Conservation (phyloP, 2,797 vertebrate genomes). For the Mustela erminea region DNA sequence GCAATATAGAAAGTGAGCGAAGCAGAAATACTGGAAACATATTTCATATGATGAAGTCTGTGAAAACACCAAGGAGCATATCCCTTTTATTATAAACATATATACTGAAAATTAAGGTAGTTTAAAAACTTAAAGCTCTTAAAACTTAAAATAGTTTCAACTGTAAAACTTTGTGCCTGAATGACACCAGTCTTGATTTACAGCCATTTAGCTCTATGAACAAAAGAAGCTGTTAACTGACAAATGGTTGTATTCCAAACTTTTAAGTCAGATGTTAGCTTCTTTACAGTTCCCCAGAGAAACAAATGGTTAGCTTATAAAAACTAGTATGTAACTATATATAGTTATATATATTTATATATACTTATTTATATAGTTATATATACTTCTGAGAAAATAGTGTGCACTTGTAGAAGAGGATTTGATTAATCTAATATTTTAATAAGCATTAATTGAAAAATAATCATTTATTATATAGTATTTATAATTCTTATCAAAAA, state of each 20-base stretch:
- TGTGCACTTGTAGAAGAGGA: background rate
- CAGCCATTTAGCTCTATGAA: background rate
- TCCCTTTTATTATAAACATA: background rate
- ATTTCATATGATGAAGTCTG: background rate
- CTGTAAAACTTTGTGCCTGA: background rate
- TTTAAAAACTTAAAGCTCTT: background rate
- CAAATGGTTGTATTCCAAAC: background rate
- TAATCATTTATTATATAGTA: background rate
- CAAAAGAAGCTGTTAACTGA: background rate
- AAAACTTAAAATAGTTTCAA: background rate
- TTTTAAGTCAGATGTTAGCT: background rate
- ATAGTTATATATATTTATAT: background rate
- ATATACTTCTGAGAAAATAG: background rate
- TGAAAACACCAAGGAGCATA: background rate
- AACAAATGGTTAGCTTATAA: background rate
- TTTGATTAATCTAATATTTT: background rate
- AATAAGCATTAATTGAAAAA: background rate
- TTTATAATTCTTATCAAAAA: background rate
- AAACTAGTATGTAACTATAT: too few relatives aligned
- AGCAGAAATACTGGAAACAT: background rate
- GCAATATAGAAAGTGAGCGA: background rate
- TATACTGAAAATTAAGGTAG: background rate
- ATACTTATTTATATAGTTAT: background rate
- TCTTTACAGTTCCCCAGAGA: background rate
- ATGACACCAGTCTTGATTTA: background rate